Base-by-base conservation (phyloP, 2,797 vertebrate genomes). In the Notamacropus eugenii region DNA sequence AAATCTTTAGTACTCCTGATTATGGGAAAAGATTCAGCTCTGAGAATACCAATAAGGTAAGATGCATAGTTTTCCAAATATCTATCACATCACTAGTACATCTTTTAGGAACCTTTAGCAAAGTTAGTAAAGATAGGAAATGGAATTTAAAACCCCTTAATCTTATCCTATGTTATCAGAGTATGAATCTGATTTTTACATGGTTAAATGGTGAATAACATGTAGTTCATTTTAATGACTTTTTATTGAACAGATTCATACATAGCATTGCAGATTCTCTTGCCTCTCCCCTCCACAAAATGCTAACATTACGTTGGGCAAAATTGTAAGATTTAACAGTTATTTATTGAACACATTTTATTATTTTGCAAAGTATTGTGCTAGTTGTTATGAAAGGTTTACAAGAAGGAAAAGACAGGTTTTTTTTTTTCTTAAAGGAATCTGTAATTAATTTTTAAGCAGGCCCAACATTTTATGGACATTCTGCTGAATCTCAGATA, bases 1-100 rank as follows among this genome's bases (percentile, higher is more conserved):
- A 99, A 97, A 99, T 99, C 97, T 99, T 99, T 98, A 99, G 99
- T 98, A 99, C 99, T 1, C 98, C 99, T 22, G 99, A 99, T 98
- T 99, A 99, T 55, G 99, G 99, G 91, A 99, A 99, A 98, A 99
- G 99, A 98, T 99, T 99, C 97, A 99, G 98, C 97, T 98, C 99
- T 95, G 99, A 99, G 97, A 99, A 98, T 57, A 98, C 99, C 46
- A 99, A 99, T 98, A 99, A 99, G 99, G 99, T 99, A 98, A 74
- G 95, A 2, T 57, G 29, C 74, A 0, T 87, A 96, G 62, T 87
- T 54, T 92, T 92, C 14, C 29, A 46, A 95, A 54, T 46, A 58
- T 19, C 27, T 34, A 57, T 1, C 4, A 54, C 22, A 3, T 59
- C 55, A 56, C 90, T 90, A 59, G 57, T 93, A 91, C 16, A 13